A percentile compares a stretch with the other conserved stretches of the same genome.
Evolutionary conservation across 2,888 invertebrate species (phyloP).

Genomic region (Macroteleia sp.): DNA sequence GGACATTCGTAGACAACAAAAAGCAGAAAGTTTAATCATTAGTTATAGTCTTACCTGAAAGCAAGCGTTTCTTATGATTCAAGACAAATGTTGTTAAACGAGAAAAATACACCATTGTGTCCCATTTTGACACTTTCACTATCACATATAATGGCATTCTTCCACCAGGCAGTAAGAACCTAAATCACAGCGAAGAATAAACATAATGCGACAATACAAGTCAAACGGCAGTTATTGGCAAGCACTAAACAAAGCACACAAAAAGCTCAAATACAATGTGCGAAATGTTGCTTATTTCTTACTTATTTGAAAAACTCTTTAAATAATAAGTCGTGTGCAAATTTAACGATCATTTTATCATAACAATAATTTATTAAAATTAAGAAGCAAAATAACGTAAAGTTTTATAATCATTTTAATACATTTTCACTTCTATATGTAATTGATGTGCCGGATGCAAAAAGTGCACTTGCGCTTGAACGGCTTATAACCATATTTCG

Average conservation of each 20-base stretch:
- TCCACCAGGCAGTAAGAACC: constrained; percentile 57
- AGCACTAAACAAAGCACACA: constrained; percentile 30
- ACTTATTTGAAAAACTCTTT: neutral
- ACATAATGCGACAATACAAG: constrained; percentile 52
- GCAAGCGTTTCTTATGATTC: constrained; percentile 56
- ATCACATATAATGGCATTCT: constrained; percentile 55
- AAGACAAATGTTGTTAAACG: constrained; percentile 52
- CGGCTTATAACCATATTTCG: too few relatives aligned
- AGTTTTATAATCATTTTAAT: too few relatives aligned
- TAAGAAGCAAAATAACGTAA: too few relatives aligned
- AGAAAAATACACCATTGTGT: constrained; percentile 54
- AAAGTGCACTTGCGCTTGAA: too few relatives aligned
- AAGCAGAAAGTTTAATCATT: constrained; percentile 22
- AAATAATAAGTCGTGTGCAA: too few relatives aligned
- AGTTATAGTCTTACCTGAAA: constrained; percentile 51
- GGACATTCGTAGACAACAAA: too few relatives aligned
- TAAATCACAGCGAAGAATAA: constrained; percentile 60
- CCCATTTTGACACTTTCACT: constrained; percentile 46
- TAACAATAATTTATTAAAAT: too few relatives aligned
- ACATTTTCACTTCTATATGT: too few relatives aligned
- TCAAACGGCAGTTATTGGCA: constrained; percentile 31
- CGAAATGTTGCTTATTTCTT: neutral
- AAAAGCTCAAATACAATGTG: constrained; percentile 5
- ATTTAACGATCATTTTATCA: too few relatives aligned
- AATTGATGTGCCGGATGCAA: too few relatives aligned